Base-by-base conservation (phyloP, 2,888 invertebrate genomes). In the Caenorhabditis afra region DNA sequence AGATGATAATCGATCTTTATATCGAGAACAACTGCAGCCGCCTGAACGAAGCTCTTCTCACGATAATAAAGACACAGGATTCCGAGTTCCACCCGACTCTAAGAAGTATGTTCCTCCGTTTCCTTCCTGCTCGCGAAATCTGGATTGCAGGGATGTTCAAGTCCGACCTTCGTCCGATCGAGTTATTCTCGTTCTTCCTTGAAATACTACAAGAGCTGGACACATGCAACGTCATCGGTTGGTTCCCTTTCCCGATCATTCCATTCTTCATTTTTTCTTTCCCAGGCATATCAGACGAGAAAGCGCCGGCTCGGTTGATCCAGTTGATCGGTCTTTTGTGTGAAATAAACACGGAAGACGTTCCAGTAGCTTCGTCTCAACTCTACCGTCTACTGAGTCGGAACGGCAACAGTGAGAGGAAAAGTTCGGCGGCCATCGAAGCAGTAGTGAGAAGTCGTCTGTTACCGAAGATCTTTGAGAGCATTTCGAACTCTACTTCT, bases 391-490 rank as follows among this genome's bases (percentile, higher is more conserved):
- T 71, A 14, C 39, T 71, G 8, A 53, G 12, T n/a, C 4, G 22
- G 23, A 22, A 29, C 4, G 20, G 16, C 3, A 18, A 16, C 1
- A 14, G 16, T 10, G 41, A 50, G n/a, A 52, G 41, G 23, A 49
- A 47, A 47, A 55, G 18, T 7, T 55, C 41, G 2, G 10, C 58
- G 11, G 20, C 44, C 0, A 39, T 71, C 5, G 64, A 64, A 12
- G 57, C 12, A 0, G 57, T 55, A 0, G 29, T 71, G 18, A 45
- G 23, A 37, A 57, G 41, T 11, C 45, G 37, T 4, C 53, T 71
- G 20, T 18, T 71, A 2, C 71, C 71, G 2, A 62, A 64, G 57
- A 57, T 71, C n/a, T 64, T 71, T 22, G 71, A 71, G 16, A 23
- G 41, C 20, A 18, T 71, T 12, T 49, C 1, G 12, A 22, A n/a